Conservation (phyloP, 2,797 vertebrate genomes). For the Limosa lapponica region DNA sequence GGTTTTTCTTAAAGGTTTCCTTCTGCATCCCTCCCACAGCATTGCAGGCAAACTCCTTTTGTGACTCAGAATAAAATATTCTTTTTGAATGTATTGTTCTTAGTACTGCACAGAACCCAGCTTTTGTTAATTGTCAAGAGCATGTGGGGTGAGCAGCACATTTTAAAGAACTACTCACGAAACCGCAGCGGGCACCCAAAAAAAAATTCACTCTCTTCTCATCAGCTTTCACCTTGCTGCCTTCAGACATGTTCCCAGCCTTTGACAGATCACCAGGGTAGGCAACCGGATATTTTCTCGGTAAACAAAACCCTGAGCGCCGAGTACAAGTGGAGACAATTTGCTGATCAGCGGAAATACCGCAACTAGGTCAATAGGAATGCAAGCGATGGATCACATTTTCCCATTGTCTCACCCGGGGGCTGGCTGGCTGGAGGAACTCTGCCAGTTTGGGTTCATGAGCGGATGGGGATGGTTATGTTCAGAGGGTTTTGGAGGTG, state of each 20-base stretch:
- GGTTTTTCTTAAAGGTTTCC: slow-evolving; percentile 7
- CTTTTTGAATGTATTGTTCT: slow-evolving; percentile 8
- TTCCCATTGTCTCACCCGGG: slow-evolving; percentile 3
- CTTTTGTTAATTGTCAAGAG: neutral
- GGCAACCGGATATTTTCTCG: slow-evolving; percentile 61
- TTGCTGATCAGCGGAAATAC: slow-evolving; percentile 66
- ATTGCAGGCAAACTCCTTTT: neutral
- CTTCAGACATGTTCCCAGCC: slow-evolving; percentile 20
- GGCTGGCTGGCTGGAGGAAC: neutral
- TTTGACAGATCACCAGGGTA: neutral
- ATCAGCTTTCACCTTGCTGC: slow-evolving; percentile 47
- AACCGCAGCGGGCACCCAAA: neutral
- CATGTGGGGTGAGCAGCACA: neutral
- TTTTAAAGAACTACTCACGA: neutral
- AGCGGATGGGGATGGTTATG: neutral
- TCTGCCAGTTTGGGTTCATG: neutral
- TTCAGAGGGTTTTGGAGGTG: neutral
- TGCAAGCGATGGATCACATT: slow-evolving; percentile 54
- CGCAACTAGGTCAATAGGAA: slow-evolving; percentile 32
- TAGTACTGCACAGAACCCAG: neutral
- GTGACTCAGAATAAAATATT: slow-evolving; percentile 55
- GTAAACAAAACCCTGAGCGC: slow-evolving; percentile 41
- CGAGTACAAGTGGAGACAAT: slow-evolving; percentile 16
- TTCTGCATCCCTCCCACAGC: neutral
- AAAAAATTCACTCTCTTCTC: slow-evolving; percentile 35